These are phyloP conservation scores for Malacosoma neustria DNA, from an alignment of 2,888 invertebrate species.

Conservation along the genomic window DNA sequence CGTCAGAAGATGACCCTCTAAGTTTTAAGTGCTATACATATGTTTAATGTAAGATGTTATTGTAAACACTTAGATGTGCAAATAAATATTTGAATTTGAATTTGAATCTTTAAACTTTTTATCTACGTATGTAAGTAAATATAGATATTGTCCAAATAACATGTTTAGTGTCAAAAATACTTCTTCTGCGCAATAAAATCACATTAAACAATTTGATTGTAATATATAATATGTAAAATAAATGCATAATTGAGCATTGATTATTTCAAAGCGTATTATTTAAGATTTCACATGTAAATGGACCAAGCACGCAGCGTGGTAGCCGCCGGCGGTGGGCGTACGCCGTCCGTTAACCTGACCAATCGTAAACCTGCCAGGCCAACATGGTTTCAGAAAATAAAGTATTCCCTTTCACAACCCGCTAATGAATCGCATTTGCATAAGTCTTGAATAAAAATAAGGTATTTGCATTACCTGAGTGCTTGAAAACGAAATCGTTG, in stretches of 20 bases:
- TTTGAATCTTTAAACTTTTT: no score
- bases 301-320: constrained; percentile 35
- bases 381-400: neutral
- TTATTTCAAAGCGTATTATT: constrained; percentile 28
- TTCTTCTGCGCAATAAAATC: no score
- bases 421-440: constrained; percentile 51
- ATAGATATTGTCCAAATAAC: no score
- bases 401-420: constrained; percentile 12
- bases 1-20: no score
- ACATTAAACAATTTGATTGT: neutral
- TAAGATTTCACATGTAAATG: constrained; percentile 51
- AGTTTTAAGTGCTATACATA: no score
- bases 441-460: constrained; percentile 9
- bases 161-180: no score
- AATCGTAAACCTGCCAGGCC: constrained; percentile 29
- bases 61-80: no score
- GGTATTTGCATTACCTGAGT: no score
- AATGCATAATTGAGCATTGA: neutral
- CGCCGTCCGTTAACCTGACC: constrained; percentile 26
- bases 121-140: no score
- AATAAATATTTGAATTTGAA: no score
- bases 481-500: no score
- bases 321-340: constrained; percentile 62
- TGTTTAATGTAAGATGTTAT: no score
- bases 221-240: neutral